Evolutionary conservation across 2,797 vertebrate genomes (phyloP).

Genomic region (Chrysolophus pictus): DNA sequence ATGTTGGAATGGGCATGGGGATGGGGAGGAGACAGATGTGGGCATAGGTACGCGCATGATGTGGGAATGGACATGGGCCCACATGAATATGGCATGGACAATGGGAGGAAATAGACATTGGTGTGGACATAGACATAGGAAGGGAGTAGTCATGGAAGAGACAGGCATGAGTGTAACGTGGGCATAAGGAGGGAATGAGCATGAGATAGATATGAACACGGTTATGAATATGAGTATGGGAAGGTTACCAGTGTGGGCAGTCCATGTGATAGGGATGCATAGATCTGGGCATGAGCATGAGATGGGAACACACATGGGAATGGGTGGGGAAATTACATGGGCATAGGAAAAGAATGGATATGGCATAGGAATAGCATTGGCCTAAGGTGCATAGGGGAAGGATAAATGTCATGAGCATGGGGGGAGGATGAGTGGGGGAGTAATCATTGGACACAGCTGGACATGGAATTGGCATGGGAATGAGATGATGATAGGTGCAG

Average conservation of each 20-base stretch:
- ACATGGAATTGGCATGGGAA: background rate
- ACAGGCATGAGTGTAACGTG: too few species aligned
- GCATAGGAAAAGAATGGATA: background rate
- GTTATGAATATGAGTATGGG: background rate
- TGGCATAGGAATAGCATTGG: background rate
- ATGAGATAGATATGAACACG: background rate
- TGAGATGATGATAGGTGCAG: too few species aligned
- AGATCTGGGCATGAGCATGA: background rate
- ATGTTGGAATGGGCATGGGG: background rate
- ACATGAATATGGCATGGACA: background rate
- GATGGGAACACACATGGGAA: too few species aligned
- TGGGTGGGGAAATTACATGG: rapidly evolving
- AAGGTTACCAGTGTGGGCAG: background rate
- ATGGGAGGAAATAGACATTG: background rate
- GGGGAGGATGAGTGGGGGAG: too few species aligned
- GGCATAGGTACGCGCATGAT: background rate
- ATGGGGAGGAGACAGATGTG: background rate
- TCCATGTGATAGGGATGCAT: background rate
- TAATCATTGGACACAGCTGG: too few species aligned
- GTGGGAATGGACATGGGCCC: too few species aligned
- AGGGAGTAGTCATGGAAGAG: too few species aligned
- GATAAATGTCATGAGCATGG: too few species aligned
- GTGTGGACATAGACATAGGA: background rate
- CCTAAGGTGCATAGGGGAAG: background rate
- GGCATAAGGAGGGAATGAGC: background rate